phyloP scores from a whole-genome alignment of 1,140 invertebrate genomes.

The Geopemphigus sp. region DNA sequence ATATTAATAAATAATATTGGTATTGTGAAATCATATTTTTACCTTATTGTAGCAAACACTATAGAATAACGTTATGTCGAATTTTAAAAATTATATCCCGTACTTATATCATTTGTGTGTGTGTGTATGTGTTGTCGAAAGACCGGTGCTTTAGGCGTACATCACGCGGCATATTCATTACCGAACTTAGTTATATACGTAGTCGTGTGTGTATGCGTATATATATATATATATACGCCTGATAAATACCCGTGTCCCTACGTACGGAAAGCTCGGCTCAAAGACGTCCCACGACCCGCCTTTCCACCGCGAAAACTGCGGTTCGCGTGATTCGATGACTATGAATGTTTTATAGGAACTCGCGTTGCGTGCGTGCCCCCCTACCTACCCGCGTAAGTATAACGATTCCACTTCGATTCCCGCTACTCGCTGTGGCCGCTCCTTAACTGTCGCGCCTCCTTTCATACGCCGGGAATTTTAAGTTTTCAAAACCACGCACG shows the following conservation, averaged over 20 bases:
- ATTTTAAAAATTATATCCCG: too few relatives aligned
- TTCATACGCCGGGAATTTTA: not conserved
- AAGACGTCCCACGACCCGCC: not conserved
- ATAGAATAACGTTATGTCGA: too few relatives aligned
- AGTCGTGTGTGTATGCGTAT: not conserved
- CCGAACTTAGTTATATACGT: not conserved
- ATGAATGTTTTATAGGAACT: slow-evolving; percentile 21
- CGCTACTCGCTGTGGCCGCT: too few relatives aligned
- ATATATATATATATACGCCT: not conserved
- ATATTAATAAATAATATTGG: too few relatives aligned
- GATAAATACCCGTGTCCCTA: too few relatives aligned
- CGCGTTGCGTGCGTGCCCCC: not conserved
- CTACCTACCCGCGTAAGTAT: not conserved
- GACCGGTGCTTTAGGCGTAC: too few relatives aligned
- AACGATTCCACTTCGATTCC: not conserved
- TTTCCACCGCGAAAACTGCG: not conserved
- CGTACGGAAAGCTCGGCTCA: not conserved
- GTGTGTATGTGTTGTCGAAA: too few relatives aligned
- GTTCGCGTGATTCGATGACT: slow-evolving; percentile 29
- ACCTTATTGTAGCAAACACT: too few relatives aligned
- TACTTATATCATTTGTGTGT: too few relatives aligned
- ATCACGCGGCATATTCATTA: not conserved
- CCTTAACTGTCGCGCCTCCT: too few relatives aligned
- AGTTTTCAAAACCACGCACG: not conserved
- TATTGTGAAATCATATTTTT: too few relatives aligned